Percentiles rank a stretch among this genome's conserved stretches.
phyloP scores from a whole-genome alignment of 2,888 invertebrate genomes.

The Tinea pellionella region DNA sequence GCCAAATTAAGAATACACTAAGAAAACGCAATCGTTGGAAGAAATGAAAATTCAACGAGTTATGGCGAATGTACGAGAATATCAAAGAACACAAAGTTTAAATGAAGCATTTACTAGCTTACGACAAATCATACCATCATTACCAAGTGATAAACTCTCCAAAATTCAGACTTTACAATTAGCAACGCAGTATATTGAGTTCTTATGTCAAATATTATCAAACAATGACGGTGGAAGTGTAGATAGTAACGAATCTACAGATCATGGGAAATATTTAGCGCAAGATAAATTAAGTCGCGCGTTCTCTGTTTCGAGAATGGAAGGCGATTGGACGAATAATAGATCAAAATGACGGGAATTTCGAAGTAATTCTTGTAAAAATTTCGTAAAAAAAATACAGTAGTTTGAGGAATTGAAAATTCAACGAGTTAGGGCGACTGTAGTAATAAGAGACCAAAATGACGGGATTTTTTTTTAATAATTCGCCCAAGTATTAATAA shows the following conservation, averaged over 20 bases:
- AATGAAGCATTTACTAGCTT: conserved; percentile 96
- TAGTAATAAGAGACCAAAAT: no score
- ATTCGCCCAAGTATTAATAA: no score
- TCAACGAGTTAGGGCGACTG: conserved; percentile 95
- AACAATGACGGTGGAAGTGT: conserved; percentile 49
- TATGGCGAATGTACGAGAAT: conserved; percentile 97
- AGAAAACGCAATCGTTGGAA: conserved; percentile 75
- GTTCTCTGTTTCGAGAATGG: conserved; percentile 98
- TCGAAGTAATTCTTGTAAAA: conserved; percentile 31
- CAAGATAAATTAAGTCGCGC: conserved; percentile 94
- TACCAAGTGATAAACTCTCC: conserved; percentile 97
- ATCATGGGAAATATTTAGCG: conserved; percentile 79
- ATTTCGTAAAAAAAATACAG: conserved; percentile 72
- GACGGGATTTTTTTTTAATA: no score
- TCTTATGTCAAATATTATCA: conserved; percentile 87
- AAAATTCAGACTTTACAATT: conserved; percentile 98
- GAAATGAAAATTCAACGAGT: conserved; percentile 87
- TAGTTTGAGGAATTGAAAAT: conserved; percentile 83
- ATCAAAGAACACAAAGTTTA: conserved; percentile 91
- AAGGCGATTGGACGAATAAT: conserved; percentile 86
- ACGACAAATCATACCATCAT: conserved; percentile 95
- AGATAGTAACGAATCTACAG: conserved; percentile 54
- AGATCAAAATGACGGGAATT: conserved; percentile 52
- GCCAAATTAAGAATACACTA: no score
- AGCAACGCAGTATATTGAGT: conserved; percentile 95